phyloP scores from a whole-genome alignment of 2,888 invertebrate species.

The Lamellibrachia satsuma region DNA sequence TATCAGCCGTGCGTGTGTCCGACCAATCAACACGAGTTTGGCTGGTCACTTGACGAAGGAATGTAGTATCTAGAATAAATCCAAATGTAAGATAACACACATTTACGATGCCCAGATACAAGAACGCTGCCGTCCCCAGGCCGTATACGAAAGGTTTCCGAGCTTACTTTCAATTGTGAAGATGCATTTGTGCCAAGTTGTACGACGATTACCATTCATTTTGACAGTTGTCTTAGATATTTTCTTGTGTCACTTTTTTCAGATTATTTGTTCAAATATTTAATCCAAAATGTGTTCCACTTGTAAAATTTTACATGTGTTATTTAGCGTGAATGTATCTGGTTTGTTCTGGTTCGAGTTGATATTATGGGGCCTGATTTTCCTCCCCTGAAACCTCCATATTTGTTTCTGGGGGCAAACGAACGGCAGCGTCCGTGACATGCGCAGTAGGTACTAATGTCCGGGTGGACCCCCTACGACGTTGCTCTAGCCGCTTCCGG shows the following conservation, averaged over 20 bases:
- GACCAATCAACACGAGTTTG: background rate
- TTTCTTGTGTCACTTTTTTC: background rate
- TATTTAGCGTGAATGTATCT: background rate
- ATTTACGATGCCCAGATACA: background rate
- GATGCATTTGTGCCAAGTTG: background rate
- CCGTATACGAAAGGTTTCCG: too few relatives aligned
- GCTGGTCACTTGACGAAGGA: background rate
- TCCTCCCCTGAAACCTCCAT: background rate
- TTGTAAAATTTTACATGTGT: background rate
- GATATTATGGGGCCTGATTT: background rate
- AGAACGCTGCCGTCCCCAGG: background rate
- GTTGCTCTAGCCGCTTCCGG: background rate
- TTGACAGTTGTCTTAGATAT: background rate
- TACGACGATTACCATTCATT: background rate
- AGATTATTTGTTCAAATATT: background rate
- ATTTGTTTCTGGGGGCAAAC: background rate
- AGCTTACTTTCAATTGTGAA: too few relatives aligned
- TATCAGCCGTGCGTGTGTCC: background rate
- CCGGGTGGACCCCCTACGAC: background rate
- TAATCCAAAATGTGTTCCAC: background rate
- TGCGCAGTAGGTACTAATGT: background rate
- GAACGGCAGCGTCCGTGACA: background rate
- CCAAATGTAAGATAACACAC: background rate
- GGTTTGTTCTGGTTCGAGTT: background rate
- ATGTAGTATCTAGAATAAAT: background rate